Conservation (phyloP, 53 echinoderm and acorn worm species). For the Holothuria scabra region DNA sequence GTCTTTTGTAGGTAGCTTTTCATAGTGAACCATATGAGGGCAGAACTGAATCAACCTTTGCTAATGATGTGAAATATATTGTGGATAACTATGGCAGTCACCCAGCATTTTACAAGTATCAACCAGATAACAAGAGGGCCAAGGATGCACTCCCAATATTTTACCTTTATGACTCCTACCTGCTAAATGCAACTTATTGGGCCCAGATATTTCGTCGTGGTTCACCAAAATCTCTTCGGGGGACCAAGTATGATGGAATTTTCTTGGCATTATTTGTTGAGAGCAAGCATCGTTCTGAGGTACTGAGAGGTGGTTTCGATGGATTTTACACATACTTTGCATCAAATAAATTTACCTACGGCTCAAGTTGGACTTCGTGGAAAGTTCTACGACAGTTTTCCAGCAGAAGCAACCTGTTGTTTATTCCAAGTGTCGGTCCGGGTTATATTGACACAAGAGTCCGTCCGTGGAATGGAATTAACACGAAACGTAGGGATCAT, state of each 20-base stretch:
- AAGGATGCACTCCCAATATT: constrained; percentile 70
- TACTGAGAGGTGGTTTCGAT: constrained; percentile 69
- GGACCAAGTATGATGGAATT: constrained; percentile 76
- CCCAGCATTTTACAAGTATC: constrained; percentile 71
- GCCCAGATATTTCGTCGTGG: constrained; percentile 65
- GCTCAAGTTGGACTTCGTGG: constrained; percentile 87
- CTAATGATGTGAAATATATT: constrained; percentile 80
- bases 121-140: constrained; percentile 29
- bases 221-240: constrained; percentile 61
- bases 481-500: constrained; percentile 67
- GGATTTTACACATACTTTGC: constrained; percentile 98
- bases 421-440: constrained; percentile 91
- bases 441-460: constrained; percentile 84
- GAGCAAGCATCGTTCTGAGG: constrained; percentile 67
- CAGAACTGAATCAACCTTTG: constrained; percentile 70
- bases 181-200: constrained; percentile 69
- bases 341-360: constrained; percentile 80
- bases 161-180: constrained; percentile 93
- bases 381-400: constrained; percentile 69
- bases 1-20: constrained; percentile 73
- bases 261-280: constrained; percentile 83
- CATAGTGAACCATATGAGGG: constrained; percentile 95
- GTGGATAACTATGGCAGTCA: constrained; percentile 79
- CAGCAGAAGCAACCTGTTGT: constrained; percentile 58
- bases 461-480: constrained; percentile 86